These are phyloP conservation scores for Rhyacophila brunnea DNA, from an alignment of 1,140 invertebrate genomes.

Conservation along the genomic window DNA sequence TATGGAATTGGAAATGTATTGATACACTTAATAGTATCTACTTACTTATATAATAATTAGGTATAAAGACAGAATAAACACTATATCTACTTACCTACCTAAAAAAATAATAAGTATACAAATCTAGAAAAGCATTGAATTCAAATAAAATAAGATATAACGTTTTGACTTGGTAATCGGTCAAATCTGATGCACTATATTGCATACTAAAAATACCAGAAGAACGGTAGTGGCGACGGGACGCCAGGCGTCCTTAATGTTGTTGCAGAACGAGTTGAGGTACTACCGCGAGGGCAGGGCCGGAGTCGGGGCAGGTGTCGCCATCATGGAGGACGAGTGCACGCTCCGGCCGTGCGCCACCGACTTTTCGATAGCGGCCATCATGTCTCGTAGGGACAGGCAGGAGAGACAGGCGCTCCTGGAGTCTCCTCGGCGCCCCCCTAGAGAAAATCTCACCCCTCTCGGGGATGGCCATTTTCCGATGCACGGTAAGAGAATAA, in stretches of 20 bases:
- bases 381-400: constrained; percentile 70
- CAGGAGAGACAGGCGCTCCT: constrained; percentile 47
- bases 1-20: too few relatives aligned
- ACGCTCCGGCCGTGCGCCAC: constrained; percentile 69
- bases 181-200: too few relatives aligned
- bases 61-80: too few relatives aligned
- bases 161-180: too few relatives aligned
- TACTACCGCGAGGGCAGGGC: constrained; percentile 40
- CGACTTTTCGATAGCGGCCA: constrained; percentile 85
- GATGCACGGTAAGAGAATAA: constrained; percentile 30
- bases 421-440: constrained; percentile 38
- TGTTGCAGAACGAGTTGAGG: constrained; percentile 45
- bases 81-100: too few relatives aligned
- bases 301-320: constrained; percentile 41
- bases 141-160: too few relatives aligned
- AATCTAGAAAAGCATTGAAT: too few relatives aligned
- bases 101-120: too few relatives aligned
- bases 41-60: too few relatives aligned
- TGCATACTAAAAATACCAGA: too few relatives aligned
- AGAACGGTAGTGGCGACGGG: not conserved
- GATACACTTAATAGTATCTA: too few relatives aligned
- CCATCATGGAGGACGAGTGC: constrained; percentile 57
- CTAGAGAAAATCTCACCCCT: constrained; percentile 49
- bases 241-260: constrained; percentile 45
- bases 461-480: constrained; percentile 27